These are phyloP conservation scores for Monoplex corrugatus DNA, from an alignment of 2,888 invertebrate species.

Conservation along the genomic window DNA sequence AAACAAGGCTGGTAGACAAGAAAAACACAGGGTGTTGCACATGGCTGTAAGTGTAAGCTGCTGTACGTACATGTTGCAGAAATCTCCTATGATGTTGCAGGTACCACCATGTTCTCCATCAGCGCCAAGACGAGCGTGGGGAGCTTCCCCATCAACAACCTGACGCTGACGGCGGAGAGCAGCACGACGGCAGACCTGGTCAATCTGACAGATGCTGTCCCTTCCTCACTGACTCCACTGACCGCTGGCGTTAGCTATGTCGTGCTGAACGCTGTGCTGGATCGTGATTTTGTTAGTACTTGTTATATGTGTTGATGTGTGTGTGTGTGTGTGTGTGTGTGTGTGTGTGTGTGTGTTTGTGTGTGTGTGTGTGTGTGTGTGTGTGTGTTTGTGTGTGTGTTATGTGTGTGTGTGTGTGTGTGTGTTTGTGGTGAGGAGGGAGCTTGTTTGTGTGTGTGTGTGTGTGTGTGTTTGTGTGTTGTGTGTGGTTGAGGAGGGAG, in stretches of 20 bases:
- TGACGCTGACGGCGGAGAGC: slow-evolving; percentile 34
- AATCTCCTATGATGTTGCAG: too few species aligned
- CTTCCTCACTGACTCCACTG: background rate
- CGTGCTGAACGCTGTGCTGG: slow-evolving; percentile 34
- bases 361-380: background rate
- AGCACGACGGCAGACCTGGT: slow-evolving; percentile 32
- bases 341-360: background rate
- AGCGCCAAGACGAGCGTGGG: background rate
- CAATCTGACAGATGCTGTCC: slow-evolving; percentile 35
- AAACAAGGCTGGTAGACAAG: too few species aligned
- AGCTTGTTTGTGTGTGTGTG: too few species aligned
- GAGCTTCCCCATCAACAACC: background rate
- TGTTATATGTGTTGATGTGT: background rate
- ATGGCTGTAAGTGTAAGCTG: too few species aligned
- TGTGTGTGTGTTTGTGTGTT: too few species aligned
- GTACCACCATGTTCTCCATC: background rate
- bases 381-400: background rate
- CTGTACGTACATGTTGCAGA: too few species aligned
- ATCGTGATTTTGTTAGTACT: slow-evolving; percentile 52
- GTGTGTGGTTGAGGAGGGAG: too few species aligned
- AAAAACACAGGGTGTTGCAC: too few species aligned
- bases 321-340: background rate
- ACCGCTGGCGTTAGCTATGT: slow-evolving; percentile 41
- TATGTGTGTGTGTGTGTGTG: too few species aligned
- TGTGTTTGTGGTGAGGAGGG: too few species aligned